Base-by-base conservation (phyloP, 2,797 vertebrate species). In the Nothura maculosa region DNA sequence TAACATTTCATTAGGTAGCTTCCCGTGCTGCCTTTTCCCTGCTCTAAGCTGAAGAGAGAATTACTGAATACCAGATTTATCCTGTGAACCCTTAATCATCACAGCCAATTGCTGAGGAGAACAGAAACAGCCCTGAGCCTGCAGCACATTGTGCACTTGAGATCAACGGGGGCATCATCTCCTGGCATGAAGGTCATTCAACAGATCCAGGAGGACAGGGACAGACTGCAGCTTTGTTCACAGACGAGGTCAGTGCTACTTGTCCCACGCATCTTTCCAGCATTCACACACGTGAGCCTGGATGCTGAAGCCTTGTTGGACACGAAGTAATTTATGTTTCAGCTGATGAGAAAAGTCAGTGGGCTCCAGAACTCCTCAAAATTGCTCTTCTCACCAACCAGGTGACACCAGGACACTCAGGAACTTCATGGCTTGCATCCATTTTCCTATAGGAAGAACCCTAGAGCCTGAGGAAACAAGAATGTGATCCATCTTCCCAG, bases 381-480 rank as follows among this genome's bases (percentile, higher is more conserved):
- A 58, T 3, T 6, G 2, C 36, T 72, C 36, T 50, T 21, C 2
- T 16, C 42, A 21, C 12, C 22, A 72, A 20, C 50, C 10, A 52
- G 9, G 13, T 5, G 18, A 4, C 38, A 10, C 27, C 18, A 64
- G 43, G 78, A 27, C 19, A 48, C 5, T n/a, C 12, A 61, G 61
- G 6, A 70, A 22, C 7, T 28, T 50, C 30, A 9, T 6, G 45
- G 48, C 12, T 14, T 61, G 42, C 32, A 92, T 70, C 30, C 66
- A 17, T 2, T 9, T 2, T 21, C 5, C 36, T 22, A 0, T 3
- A 38, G 28, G 9, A 14, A 42, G 0, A 38, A 15, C 12, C 40
- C n/a, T 20, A 2, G 67, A 83, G 32, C 14, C 64, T 5, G 6
- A 58, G 38, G 25, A 77, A 75, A 9, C 4, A 68, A 57, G 42